A percentile compares a stretch with the other conserved stretches of the same genome.
phyloP scores from a whole-genome alignment of 2,113 vertebrate genomes.

The Cyprinus carpio region DNA sequence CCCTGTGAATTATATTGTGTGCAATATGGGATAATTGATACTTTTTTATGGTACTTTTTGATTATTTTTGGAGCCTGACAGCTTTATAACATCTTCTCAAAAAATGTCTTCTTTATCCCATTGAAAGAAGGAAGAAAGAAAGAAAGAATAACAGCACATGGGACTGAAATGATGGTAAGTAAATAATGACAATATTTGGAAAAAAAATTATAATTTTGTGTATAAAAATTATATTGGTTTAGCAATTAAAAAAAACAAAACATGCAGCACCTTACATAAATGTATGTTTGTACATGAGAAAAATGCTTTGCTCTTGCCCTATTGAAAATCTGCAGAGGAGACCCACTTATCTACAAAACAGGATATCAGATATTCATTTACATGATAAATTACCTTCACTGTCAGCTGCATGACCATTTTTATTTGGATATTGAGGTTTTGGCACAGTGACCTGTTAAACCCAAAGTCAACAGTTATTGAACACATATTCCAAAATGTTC shows the following conservation, averaged over 20 bases:
- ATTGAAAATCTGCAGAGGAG: neutral
- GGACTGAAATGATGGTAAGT: neutral
- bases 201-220: no score
- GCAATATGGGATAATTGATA: neutral
- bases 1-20: neutral
- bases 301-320: neutral
- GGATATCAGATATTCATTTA: neutral
- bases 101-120: neutral
- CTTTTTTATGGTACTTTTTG: neutral
- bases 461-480: conserved; percentile 14
- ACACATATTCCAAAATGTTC: conserved; percentile 1
- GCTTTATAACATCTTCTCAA: neutral
- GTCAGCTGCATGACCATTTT: conserved; percentile 59
- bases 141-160: neutral
- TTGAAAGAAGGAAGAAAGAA: neutral
- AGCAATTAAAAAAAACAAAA: neutral
- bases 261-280: neutral
- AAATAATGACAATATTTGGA: no score
- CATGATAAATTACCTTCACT: conserved; percentile 43
- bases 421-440: conserved; percentile 63
- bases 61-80: neutral
- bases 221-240: neutral
- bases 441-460: conserved; percentile 70
- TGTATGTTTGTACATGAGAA: neutral
- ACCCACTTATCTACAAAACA: neutral